A percentile compares a stretch with the other conserved stretches of the same genome.
Evolutionary conservation across 2,888 invertebrate species (phyloP).

Genomic region (Chrysodeixis includens): DNA sequence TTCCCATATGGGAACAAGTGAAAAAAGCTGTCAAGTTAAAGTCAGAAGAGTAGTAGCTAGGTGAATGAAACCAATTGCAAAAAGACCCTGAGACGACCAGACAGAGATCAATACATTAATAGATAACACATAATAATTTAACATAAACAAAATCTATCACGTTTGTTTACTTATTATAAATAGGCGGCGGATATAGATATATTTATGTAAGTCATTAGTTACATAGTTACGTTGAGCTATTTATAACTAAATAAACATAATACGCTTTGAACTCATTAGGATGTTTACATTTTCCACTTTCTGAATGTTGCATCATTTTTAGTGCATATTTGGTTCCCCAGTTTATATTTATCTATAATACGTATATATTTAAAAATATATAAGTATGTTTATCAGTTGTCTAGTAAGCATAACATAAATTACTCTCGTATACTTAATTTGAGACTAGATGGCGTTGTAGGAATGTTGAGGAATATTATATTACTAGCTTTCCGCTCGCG

Average conservation of each 20-base stretch:
- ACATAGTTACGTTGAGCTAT: background rate
- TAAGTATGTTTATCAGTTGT: no score
- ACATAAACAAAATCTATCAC: conserved; percentile 21
- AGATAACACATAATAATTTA: background rate
- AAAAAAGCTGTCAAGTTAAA: no score
- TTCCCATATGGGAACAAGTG: no score
- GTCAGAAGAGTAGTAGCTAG: no score
- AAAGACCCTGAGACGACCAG: background rate
- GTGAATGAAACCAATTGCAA: background rate
- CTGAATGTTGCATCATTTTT: background rate
- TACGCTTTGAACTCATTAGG: background rate
- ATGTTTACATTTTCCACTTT: conserved; percentile 1
- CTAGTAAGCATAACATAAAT: no score
- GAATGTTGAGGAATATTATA: no score
- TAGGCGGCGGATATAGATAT: background rate
- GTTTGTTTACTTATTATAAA: conserved; percentile 1
- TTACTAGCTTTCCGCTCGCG: no score
- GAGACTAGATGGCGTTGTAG: no score
- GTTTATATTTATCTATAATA: background rate
- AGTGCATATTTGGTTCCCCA: background rate
- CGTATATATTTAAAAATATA: no score
- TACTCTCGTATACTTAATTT: no score
- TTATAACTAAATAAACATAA: conserved; percentile 9
- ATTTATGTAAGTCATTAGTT: no score
- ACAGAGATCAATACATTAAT: conserved; percentile 1